These are phyloP conservation scores for Bellardia pandia DNA, from an alignment of 2,888 invertebrate species.

Conservation along the genomic window DNA sequence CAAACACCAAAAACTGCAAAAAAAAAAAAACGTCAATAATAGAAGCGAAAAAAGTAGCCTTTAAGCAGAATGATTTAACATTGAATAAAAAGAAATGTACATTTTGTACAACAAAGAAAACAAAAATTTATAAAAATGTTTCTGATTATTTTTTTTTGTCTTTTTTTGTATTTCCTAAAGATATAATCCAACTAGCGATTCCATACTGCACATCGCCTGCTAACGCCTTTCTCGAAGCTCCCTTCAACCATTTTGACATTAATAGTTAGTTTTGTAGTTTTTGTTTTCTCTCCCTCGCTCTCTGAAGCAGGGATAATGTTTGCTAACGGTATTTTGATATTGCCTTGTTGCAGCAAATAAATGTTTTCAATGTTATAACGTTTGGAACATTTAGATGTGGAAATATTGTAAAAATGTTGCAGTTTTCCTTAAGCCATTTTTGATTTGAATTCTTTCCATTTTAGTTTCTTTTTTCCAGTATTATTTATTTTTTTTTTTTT, in stretches of 20 bases:
- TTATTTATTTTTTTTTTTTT: neutral
- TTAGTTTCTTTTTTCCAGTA: neutral
- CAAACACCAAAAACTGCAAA: neutral
- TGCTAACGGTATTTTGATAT: conserved; percentile 64
- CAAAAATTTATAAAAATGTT: conserved; percentile 41
- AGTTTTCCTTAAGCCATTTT: conserved; percentile 66
- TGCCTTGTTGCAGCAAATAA: conserved; percentile 63
- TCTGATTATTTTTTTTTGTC: conserved; percentile 21
- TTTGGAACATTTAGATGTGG: conserved; percentile 47
- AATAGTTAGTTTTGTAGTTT: conserved; percentile 47
- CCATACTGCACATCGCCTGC: conserved; percentile 46
- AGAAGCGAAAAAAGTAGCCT: conserved; percentile 36
- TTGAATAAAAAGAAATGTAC: conserved; percentile 57
- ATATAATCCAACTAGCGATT: conserved; percentile 49
- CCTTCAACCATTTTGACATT: conserved; percentile 58
- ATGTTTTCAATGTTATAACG: conserved; percentile 57
- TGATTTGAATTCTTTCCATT: conserved; percentile 59
- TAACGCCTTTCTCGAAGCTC: conserved; percentile 22
- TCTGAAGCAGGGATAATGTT: conserved; percentile 27
- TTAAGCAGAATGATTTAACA: conserved; percentile 67
- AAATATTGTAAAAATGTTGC: conserved; percentile 47
- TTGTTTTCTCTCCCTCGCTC: conserved; percentile 6
- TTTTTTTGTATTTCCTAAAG: conserved; percentile 48
- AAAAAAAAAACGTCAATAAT: conserved; percentile 49
- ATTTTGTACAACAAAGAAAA: conserved; percentile 50